Evolutionary conservation across 2,113 vertebrate genomes (phyloP), one percentile per base, ranked within the genome.

Genomic region (Ceratotherium simum): DNA sequence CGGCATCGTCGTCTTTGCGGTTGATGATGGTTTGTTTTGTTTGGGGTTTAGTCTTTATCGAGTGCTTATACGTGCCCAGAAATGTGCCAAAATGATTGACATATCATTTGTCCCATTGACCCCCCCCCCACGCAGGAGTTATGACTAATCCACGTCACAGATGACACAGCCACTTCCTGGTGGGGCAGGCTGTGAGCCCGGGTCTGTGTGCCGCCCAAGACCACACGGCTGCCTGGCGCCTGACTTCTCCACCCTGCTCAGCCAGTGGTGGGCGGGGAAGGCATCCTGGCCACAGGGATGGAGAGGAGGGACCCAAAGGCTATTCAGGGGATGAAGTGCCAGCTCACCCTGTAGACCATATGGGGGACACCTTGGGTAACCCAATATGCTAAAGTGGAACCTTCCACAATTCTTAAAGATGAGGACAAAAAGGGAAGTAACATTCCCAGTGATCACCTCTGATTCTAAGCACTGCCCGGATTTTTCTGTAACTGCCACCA

Each of bases 181-280:
- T n/a, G 20, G 42, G 56, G 42, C 33, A 42, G 58, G 20, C 14
- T 54, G 1, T 17, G 18, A 83, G 42, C 11, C 84, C 48, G 83
- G 29, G 54, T 54, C 25, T 51, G 3, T 12, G 36, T 21, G 27
- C 78, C 3, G 1, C 29, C 86, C 10, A 75, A 82, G 84, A 31
- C 80, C 73, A 88, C 23, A 1, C 0, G 2, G 78, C 39, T 56
- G 10, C 67, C 58, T 48, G 20, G 65, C 0, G 18, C 1, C 0
- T 2, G 27, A 69, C 36, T 9, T 29, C 39, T 20, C 27, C 6
- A 7, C 60, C 54, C 42, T 0, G 25, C 18, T 2, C 29, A 48
- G 36, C 54, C 29, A 56, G 39, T 33, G n/a, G 5, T 12, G 20
- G n/a, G 78, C 48, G 1, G 5, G 16, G 12, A 27, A 27, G 21